phyloP scores from a whole-genome alignment of 1,140 invertebrate genomes.

The Lithobius niger region DNA sequence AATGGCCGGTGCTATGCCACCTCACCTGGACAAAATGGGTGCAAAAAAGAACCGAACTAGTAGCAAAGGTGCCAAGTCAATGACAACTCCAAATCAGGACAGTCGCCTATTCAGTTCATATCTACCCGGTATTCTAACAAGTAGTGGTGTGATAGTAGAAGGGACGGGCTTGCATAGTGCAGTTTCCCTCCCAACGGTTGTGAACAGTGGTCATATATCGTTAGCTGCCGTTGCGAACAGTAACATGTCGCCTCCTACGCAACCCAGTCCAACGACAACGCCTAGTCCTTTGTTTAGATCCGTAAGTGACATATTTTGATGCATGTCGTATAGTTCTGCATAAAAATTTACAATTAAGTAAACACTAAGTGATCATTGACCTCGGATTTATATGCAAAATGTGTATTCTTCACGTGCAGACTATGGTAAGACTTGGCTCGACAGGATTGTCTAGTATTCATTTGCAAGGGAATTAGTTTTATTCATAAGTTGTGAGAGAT shows the following conservation, averaged over 20 bases:
- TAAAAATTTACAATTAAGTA: not conserved
- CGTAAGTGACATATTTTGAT: not conserved
- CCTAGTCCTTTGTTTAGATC: conserved; percentile 7
- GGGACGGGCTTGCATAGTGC: not conserved
- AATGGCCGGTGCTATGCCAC: not conserved
- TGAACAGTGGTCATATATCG: not conserved
- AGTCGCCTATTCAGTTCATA: not conserved
- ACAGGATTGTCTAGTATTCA: not conserved
- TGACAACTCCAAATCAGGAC: not conserved
- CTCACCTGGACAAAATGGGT: not conserved
- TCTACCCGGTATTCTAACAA: not conserved
- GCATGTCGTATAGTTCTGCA: not conserved
- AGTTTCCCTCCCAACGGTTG: not conserved
- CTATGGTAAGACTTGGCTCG: not conserved
- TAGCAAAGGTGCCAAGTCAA: conserved; percentile 1
- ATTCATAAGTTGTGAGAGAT: not conserved
- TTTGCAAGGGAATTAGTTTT: not conserved
- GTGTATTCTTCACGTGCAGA: not conserved
- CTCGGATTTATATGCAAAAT: not conserved
- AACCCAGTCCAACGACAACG: not conserved
- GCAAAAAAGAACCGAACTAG: not conserved
- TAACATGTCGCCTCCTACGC: not conserved
- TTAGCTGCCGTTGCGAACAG: not conserved
- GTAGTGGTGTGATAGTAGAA: not conserved
- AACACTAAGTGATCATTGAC: not conserved